These are phyloP conservation scores for Helostoma temminkii DNA, from an alignment of 2,797 vertebrate genomes.

Conservation along the genomic window DNA sequence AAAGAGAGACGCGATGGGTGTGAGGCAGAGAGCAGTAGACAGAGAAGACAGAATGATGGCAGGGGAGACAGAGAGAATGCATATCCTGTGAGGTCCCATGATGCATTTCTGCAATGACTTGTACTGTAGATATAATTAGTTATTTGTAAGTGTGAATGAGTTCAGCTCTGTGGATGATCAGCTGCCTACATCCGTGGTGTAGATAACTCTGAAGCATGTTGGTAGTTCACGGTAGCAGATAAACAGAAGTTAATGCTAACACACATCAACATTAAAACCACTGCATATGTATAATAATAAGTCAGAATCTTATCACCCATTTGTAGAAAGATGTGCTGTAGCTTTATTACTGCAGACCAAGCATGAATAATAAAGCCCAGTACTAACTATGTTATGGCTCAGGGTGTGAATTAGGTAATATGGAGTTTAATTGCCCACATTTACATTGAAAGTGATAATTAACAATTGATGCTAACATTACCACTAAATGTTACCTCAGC, in stretches of 20 bases:
- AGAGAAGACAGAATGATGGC: conserved; percentile 26
- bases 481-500: background rate
- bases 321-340: background rate
- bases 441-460: background rate
- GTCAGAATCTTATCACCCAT: conserved; percentile 1
- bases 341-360: background rate
- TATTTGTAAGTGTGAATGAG: conserved; percentile 37
- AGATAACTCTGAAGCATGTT: conserved; percentile 28
- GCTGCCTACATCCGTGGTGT: conserved; percentile 16
- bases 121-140: conserved; percentile 56
- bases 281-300: conserved; percentile 18
- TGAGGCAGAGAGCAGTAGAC: conserved; percentile 37
- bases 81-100: conserved; percentile 35
- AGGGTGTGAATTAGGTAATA: conserved; percentile 11
- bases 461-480: background rate
- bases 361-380: conserved; percentile 24
- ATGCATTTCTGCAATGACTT: conserved; percentile 35
- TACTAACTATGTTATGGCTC: conserved; percentile 25
- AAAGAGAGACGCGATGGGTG: conserved; percentile 46
- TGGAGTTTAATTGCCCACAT: conserved; percentile 12
- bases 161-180: conserved; percentile 30
- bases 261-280: conserved; percentile 6
- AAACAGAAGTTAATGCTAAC: conserved; percentile 29
- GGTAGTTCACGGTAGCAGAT: conserved; percentile 21
- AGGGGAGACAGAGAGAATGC: conserved; percentile 9